Percentiles rank a stretch among this genome's conserved stretches.
Evolutionary conservation across 2,888 invertebrate genomes (phyloP).

Genomic region (Galerucella nymphaeae): DNA sequence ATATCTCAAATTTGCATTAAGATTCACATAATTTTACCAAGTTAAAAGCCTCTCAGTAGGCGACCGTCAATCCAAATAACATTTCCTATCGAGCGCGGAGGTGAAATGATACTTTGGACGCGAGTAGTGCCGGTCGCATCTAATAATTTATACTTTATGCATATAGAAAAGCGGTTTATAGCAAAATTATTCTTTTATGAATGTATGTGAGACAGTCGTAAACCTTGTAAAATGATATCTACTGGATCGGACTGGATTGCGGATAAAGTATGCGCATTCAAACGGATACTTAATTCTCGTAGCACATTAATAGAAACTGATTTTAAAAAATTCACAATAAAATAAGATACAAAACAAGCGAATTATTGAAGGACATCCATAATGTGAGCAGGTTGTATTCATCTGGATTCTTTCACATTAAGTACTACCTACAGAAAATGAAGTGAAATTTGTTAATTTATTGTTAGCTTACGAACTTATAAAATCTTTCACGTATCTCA

Average conservation of each 20-base stretch:
- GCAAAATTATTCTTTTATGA: constrained; percentile 12
- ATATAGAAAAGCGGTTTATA: constrained; percentile 7
- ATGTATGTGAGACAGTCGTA: neutral
- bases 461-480: neutral
- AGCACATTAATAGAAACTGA: too few species aligned
- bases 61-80: constrained; percentile 54
- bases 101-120: constrained; percentile 47
- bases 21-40: constrained; percentile 49
- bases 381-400: too few species aligned
- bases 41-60: constrained; percentile 52
- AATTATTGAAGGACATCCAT: too few species aligned
- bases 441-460: neutral
- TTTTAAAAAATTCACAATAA: too few species aligned
- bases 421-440: too few species aligned
- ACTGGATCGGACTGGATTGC: neutral
- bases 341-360: too few species aligned
- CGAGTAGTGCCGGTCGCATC: constrained; percentile 48
- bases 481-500: neutral
- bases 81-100: constrained; percentile 49
- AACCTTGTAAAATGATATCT: neutral
- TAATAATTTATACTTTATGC: constrained; percentile 45
- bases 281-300: neutral
- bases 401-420: too few species aligned
- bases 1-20: constrained; percentile 43
- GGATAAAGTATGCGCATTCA: neutral